A percentile compares a stretch with the other conserved stretches of the same genome.
Evolutionary conservation across 2,797 vertebrate species (phyloP).

Genomic region (Sebastes kiyomatsui): DNA sequence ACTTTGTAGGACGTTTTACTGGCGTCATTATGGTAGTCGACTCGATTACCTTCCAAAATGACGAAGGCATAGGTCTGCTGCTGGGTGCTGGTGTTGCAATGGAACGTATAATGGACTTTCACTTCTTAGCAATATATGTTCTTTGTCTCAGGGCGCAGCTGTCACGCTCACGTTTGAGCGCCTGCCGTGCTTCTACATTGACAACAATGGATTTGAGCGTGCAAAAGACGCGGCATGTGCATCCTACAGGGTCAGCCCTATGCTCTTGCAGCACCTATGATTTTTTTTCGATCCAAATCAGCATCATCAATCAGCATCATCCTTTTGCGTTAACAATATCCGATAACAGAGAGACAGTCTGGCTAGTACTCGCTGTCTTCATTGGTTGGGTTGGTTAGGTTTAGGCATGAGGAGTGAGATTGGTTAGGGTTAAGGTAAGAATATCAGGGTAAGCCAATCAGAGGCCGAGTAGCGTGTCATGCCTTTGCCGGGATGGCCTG

Average conservation of each 20-base stretch:
- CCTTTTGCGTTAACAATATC: not conserved
- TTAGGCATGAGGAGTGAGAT: not conserved
- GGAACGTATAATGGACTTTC: too few species aligned
- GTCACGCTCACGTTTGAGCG: accelerated
- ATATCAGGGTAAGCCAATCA: not conserved
- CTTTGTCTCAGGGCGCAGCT: too few species aligned
- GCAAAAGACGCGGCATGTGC: too few species aligned
- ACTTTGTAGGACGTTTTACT: too few species aligned
- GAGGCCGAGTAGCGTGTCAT: not conserved
- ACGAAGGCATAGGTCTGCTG: too few species aligned
- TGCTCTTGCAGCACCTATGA: not conserved
- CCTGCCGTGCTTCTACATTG: too few species aligned
- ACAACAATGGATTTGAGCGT: too few species aligned
- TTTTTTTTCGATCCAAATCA: not conserved
- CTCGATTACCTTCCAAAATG: too few species aligned
- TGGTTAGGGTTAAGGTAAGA: not conserved
- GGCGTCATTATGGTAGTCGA: too few species aligned
- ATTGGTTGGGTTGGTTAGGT: not conserved
- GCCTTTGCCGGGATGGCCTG: not conserved
- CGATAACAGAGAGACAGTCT: not conserved
- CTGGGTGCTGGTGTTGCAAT: too few species aligned
- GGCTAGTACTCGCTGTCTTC: not conserved
- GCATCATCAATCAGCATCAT: not conserved
- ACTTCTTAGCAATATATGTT: too few species aligned
- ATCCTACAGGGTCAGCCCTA: not conserved